Evolutionary conservation across 2,113 vertebrate genomes (phyloP).

Genomic region (Camelus bactrianus): DNA sequence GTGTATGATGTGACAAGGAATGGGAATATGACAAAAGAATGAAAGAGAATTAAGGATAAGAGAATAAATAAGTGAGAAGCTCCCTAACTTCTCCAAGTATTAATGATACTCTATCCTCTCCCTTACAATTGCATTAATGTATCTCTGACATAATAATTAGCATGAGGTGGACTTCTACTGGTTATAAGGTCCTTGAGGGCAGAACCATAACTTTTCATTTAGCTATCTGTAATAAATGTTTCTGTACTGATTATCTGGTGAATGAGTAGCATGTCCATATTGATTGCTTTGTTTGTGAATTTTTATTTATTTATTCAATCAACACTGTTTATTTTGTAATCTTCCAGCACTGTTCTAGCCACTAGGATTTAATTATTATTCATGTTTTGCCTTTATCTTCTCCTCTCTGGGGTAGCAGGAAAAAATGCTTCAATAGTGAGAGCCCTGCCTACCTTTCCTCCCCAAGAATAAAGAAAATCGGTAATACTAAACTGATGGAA

Average conservation of each 20-base stretch:
- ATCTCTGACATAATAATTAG: neutral
- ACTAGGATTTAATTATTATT: neutral
- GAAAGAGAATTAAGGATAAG: neutral
- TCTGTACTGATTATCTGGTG: neutral
- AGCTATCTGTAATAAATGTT: neutral
- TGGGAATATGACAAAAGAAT: neutral
- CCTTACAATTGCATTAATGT: neutral
- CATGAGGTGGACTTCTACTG: neutral
- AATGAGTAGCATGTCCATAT: neutral
- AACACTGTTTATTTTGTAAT: neutral
- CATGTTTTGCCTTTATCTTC: neutral
- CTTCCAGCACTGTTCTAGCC: neutral
- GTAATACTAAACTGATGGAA: neutral
- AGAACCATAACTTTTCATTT: neutral
- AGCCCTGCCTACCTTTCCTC: fast-evolving
- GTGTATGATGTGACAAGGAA: neutral
- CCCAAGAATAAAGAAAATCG: neutral
- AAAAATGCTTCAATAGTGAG: neutral
- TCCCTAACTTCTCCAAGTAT: neutral
- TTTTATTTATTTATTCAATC: neutral
- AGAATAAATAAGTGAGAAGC: neutral
- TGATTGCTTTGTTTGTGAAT: neutral
- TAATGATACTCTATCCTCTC: neutral
- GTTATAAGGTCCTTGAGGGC: neutral
- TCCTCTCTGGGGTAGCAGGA: neutral